A percentile compares a stretch with the other conserved stretches of the same genome.
Evolutionary conservation across 1,140 invertebrate species (phyloP).

Genomic region (Bombus fervidus): DNA sequence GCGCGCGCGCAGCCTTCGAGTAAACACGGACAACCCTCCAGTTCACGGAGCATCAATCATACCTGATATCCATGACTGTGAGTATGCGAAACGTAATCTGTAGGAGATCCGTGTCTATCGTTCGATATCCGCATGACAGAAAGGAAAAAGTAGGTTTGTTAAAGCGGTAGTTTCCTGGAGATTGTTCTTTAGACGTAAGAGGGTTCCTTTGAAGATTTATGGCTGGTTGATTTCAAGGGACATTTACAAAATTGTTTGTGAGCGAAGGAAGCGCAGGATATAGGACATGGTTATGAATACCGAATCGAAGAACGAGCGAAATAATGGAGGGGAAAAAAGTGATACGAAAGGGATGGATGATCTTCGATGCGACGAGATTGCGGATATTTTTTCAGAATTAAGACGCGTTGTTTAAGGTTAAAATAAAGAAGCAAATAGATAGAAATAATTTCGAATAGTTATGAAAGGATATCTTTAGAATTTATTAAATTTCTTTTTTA

Average conservation of each 20-base stretch:
- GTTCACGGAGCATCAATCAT: slow-evolving; percentile 42
- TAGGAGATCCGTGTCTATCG: slow-evolving; percentile 3
- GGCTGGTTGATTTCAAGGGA: too few relatives aligned
- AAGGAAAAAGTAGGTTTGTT: too few relatives aligned
- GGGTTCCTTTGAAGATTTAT: neutral
- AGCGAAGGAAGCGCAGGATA: neutral
- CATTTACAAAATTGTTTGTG: neutral
- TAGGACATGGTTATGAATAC: neutral
- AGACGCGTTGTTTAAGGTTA: neutral
- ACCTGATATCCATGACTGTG: slow-evolving; percentile 30
- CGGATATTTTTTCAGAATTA: too few relatives aligned
- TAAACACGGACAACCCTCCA: slow-evolving; percentile 26
- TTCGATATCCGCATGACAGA: neutral
- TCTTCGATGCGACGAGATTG: neutral
- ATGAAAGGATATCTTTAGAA: too few relatives aligned
- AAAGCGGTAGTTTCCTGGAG: neutral
- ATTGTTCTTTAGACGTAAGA: neutral
- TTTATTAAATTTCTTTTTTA: too few relatives aligned
- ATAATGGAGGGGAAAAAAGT: neutral
- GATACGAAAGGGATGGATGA: neutral
- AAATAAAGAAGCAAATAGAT: neutral
- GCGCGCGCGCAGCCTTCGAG: slow-evolving; percentile 13
- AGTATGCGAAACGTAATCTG: slow-evolving; percentile 13
- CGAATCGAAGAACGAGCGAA: neutral
- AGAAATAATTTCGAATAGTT: neutral